Base-by-base conservation (phyloP, 2,797 vertebrate genomes). In the Cyprinella venusta region DNA sequence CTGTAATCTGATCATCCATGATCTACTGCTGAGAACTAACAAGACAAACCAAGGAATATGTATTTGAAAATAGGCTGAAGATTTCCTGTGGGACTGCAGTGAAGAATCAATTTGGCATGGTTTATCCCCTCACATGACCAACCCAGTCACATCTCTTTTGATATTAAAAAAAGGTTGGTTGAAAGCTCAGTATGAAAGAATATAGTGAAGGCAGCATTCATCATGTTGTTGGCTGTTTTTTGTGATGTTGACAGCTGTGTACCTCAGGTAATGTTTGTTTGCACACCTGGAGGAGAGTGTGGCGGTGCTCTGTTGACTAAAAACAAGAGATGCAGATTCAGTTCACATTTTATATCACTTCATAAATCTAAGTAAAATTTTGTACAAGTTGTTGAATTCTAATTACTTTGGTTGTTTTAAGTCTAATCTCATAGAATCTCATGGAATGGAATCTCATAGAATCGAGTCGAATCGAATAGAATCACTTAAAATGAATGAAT, bases 241-340 rank as follows among this genome's bases (percentile, higher is more conserved):
- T 48, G 19, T 68, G 40, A n/a, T 68, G 78, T 59, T 84, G 84
- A 85, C 84, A 81, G 64, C 33, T 78, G 0, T 12, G 56, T 38
- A 64, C 38, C 18, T 45, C 48, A 1, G 36, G 64, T 72, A 67
- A 21, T 83, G 78, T 87, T 87, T 87, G 72, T 87, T 87, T 87
- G 72, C 74, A 78, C 86, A 87, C 84, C 86, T 87, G 86, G 72
- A 30, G 45, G 50, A 24, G 18, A 30, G 21, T 81, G 33, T 56
- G 80, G 59, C 8, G 5, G 1, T 67, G 38, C 54, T 68, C 54
- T 65, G 18, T 42, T 76, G 42, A 76, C 42, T 42, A 38, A 67
- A 75, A 21, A 42, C 64, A 65, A 38, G 15, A 33, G 42, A 33
- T 26, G 56, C 12, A 16, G 6, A 74, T 81, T 75, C 6, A 54